A percentile compares a stretch with the other conserved stretches of the same genome.
phyloP scores from a whole-genome alignment of 2,888 invertebrate genomes.

The Cosmia pyralina region DNA sequence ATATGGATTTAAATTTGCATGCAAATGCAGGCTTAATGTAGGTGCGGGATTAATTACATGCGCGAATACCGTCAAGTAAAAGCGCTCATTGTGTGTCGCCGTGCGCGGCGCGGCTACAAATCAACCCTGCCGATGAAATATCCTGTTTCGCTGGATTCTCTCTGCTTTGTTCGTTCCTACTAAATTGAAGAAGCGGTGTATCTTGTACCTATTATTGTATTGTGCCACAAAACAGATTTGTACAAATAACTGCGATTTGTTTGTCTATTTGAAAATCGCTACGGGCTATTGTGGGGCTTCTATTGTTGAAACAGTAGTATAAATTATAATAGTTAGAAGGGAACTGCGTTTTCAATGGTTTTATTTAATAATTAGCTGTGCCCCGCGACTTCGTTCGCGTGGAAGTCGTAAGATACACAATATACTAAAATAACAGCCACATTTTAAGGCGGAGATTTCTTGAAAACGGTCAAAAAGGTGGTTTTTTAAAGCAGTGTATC shows the following conservation, averaged over 20 bases:
- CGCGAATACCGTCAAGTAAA: constrained; percentile 45
- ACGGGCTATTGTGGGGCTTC: not conserved
- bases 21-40: constrained; percentile 56
- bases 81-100: constrained; percentile 43
- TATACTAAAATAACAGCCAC: no score
- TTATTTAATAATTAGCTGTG: not conserved
- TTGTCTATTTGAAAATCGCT: constrained; percentile 35
- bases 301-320: constrained; percentile 12
- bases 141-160: constrained; percentile 39
- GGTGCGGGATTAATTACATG: constrained; percentile 58
- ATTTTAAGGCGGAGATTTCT: no score
- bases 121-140: constrained; percentile 47
- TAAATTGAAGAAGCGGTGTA: constrained; percentile 42
- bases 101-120: constrained; percentile 36
- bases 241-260: constrained; percentile 36
- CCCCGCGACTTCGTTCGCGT: no score
- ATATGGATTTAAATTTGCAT: constrained; percentile 57
- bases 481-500: no score
- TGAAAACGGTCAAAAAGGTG: no score
- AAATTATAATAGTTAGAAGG: not conserved
- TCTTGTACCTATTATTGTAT: constrained; percentile 48
- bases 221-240: constrained; percentile 33
- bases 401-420: no score
- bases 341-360: not conserved
- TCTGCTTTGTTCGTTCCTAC: constrained; percentile 44